A percentile compares a stretch with the other conserved stretches of the same genome.
Evolutionary conservation across 2,888 invertebrate species (phyloP).

Genomic region (Timema podura): DNA sequence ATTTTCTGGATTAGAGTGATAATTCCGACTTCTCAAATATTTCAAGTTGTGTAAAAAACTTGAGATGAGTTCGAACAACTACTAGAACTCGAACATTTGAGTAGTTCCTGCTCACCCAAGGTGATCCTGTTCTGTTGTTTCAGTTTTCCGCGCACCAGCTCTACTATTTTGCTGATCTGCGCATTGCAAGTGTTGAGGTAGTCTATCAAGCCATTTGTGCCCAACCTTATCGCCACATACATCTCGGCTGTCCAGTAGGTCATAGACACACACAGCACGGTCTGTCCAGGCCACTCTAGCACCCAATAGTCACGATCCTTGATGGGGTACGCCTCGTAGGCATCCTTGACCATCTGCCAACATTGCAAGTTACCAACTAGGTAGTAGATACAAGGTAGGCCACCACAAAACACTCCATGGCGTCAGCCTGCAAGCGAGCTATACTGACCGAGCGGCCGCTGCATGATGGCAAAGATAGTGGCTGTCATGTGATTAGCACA

Average conservation of each 20-base stretch:
- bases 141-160: conserved; percentile 80
- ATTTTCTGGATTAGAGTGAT: too few species aligned
- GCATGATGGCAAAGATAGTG: too few species aligned
- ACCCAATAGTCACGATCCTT: conserved; percentile 75
- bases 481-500: too few species aligned
- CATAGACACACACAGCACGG: conserved; percentile 77
- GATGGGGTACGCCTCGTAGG: conserved; percentile 67
- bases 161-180: conserved; percentile 79
- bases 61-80: too few species aligned
- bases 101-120: conserved; percentile 64
- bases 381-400: too few species aligned
- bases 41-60: too few species aligned
- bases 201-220: conserved; percentile 51
- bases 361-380: too few species aligned
- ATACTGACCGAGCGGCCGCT: too few species aligned
- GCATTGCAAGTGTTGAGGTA: conserved; percentile 68
- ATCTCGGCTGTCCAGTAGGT: conserved; percentile 89
- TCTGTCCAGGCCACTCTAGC: conserved; percentile 88
- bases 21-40: too few species aligned
- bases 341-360: conserved; percentile 56
- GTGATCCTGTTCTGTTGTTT: conserved; percentile 84
- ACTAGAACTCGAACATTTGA: background rate
- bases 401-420: too few species aligned
- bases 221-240: conserved; percentile 67
- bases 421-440: too few species aligned